These are phyloP conservation scores for Drymonia ruficornis DNA, from an alignment of 2,888 invertebrate species.

Conservation along the genomic window DNA sequence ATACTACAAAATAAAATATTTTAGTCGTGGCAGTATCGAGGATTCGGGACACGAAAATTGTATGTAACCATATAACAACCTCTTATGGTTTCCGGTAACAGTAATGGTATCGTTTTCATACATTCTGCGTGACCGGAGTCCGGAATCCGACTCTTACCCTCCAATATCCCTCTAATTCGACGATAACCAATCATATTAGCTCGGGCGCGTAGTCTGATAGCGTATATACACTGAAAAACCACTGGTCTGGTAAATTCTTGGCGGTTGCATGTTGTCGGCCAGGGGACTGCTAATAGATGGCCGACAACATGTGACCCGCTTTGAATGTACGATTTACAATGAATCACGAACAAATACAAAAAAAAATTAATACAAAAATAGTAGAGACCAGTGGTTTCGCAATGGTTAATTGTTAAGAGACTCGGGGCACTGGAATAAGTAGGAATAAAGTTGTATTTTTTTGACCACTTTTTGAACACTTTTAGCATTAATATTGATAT, in stretches of 20 bases:
- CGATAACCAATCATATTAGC: slow-evolving; percentile 1
- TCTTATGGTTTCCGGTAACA: slow-evolving; percentile 27
- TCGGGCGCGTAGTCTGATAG: too few species aligned
- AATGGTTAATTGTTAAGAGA: too few species aligned
- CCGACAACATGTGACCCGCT: too few species aligned
- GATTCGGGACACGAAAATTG: slow-evolving; percentile 30
- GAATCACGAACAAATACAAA: too few species aligned
- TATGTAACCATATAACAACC: slow-evolving; percentile 28
- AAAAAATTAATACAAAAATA: too few species aligned
- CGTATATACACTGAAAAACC: too few species aligned
- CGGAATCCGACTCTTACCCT: slow-evolving; percentile 27
- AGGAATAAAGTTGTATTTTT: not conserved
- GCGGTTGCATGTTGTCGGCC: too few species aligned
- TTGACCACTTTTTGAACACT: not conserved
- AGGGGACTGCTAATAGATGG: too few species aligned
- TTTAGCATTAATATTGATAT: not conserved
- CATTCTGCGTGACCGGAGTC: slow-evolving; percentile 30
- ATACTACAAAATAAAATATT: not conserved
- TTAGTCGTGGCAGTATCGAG: slow-evolving; percentile 6
- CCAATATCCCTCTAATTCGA: slow-evolving; percentile 36
- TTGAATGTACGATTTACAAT: too few species aligned
- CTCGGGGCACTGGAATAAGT: not conserved
- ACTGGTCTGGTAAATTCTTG: too few species aligned
- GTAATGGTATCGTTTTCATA: slow-evolving; percentile 31
- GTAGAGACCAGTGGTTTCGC: too few species aligned